Conservation (phyloP, 2,888 invertebrate species). For the Iselma pallidipennis region DNA sequence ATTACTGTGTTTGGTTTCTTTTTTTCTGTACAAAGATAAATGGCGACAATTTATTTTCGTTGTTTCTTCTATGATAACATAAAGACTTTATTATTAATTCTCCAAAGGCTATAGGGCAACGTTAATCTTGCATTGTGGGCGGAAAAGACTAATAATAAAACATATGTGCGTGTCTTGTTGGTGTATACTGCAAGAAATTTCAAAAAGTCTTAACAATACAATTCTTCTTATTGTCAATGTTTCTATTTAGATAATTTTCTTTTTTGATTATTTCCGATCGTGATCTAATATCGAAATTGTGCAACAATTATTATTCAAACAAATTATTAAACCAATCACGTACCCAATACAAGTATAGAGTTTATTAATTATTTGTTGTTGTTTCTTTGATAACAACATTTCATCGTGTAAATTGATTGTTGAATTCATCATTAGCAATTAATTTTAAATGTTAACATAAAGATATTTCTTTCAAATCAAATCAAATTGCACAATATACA, state of each 20-base stretch:
- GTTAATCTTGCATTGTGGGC: slow-evolving; percentile 5
- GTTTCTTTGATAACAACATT: neutral
- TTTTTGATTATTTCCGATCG: neutral
- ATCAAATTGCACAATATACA: neutral
- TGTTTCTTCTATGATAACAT: neutral
- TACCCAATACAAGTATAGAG: neutral
- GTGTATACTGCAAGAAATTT: neutral
- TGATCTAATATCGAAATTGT: neutral
- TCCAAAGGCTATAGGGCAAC: slow-evolving; percentile 3
- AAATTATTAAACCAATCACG: too few species aligned
- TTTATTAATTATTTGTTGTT: neutral
- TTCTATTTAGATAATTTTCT: neutral
- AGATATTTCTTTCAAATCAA: neutral
- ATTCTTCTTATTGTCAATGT: too few species aligned
- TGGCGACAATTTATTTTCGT: neutral
- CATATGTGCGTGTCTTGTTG: slow-evolving; percentile 1
- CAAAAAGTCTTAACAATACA: too few species aligned
- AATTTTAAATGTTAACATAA: neutral
- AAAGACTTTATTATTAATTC: slow-evolving; percentile 2
- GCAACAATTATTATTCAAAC: too few species aligned
- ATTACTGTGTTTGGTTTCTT: too few species aligned
- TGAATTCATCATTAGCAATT: neutral
- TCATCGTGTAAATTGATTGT: neutral
- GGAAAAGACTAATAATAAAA: slow-evolving; percentile 8
- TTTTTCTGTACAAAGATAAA: too few species aligned